Base-by-base conservation (phyloP, 2,888 invertebrate genomes). In the Melanostoma mellinum region DNA sequence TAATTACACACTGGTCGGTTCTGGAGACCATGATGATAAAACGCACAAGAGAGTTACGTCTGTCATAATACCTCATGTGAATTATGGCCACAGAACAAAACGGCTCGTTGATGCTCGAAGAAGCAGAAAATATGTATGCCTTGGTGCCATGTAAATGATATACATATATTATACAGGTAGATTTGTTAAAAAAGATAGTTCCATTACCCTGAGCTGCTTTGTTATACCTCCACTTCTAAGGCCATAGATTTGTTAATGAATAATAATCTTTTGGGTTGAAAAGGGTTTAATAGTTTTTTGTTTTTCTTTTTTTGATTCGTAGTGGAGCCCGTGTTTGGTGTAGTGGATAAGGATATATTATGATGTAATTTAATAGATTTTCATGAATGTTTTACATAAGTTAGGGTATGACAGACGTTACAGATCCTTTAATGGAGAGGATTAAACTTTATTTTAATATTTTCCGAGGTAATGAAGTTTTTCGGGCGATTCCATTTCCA, bases 51-150 rank as follows among this genome's bases (percentile, higher is more conserved):
- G 71, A 50, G 38, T 68, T 56, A 60, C 32, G 50, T 46, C 67
- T 82, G 81, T 73, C 81, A 80, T 71, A 71, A 73, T 63, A 61
- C 10, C 44, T 61, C 73, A 46, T 53, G 61, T 82, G 56, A 82
- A 68, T 77, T 77, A 77, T 73, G 68, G 46, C 35, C 48, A 44
- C 56, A 58, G 68, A 77, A 81, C 76, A 77, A 61, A 58, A 38
- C 50, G 20, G 20, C 20, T 20, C 20, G 71, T 50, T 65, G 52
- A 48, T 36, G 20, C 33, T 33, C 4, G 4, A 52, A 8, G 53
- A 32, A 32, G 67, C 36, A 33, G 20, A 44, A n/a, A 42, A 53
- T 72, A 53, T 61, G 36, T 53, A 35, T 53, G 35, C 55, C 32
- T 30, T 6, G 30, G 32, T 42, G 30, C 52, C 55, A 20, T 42